These are phyloP conservation scores for Platyscelio sp. DNA, from an alignment of 2,888 invertebrate genomes.

Conservation along the genomic window DNA sequence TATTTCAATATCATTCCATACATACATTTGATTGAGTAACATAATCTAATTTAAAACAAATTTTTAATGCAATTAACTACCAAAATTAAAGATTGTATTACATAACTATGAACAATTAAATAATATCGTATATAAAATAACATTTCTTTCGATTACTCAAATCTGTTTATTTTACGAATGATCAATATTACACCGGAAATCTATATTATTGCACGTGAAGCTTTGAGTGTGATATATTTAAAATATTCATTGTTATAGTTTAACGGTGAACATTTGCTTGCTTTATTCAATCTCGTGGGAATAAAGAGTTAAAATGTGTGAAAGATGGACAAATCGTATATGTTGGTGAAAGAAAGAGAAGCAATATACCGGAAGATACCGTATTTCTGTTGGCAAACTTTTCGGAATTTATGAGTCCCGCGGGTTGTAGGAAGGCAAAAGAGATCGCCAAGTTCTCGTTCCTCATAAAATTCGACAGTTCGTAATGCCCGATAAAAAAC, in stretches of 20 bases:
- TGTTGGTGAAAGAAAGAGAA: conserved; percentile 29
- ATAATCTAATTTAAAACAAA: too few species aligned
- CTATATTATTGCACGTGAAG: too few species aligned
- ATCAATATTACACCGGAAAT: too few species aligned
- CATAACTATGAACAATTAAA: too few species aligned
- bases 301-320: conserved; percentile 38
- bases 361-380: conserved; percentile 24
- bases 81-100: too few species aligned
- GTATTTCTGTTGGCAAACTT: conserved; percentile 73
- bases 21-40: too few species aligned
- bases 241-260: conserved; percentile 36
- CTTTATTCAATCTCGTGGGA: conserved; percentile 30
- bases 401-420: conserved; percentile 76
- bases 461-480: conserved; percentile 67
- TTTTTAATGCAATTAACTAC: too few species aligned
- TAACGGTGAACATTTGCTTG: not conserved
- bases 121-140: too few species aligned
- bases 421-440: conserved; percentile 68
- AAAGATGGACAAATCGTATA: conserved; percentile 20
- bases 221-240: conserved; percentile 17
- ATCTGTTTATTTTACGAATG: too few species aligned
- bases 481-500: conserved; percentile 43
- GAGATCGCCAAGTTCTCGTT: conserved; percentile 46
- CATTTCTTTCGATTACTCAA: too few species aligned
- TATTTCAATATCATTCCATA: too few species aligned